Evolutionary conservation across 2,888 invertebrate genomes (phyloP), one percentile per base, ranked within the genome.

Genomic region (Amorpha juglandis): DNA sequence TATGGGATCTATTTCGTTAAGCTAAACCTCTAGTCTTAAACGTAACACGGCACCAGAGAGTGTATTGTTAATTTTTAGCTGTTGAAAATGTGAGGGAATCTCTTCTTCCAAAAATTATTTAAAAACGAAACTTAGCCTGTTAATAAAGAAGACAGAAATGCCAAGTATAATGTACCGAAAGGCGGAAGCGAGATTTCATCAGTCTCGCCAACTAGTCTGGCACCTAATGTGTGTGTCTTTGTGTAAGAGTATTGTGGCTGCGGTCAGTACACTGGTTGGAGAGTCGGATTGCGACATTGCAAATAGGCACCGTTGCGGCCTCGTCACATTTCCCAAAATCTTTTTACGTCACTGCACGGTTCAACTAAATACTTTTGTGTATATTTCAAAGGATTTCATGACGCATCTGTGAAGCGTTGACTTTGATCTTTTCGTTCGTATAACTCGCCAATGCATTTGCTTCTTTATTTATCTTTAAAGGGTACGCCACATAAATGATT

Each of bases 181-280:
- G 58, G 58, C 58, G 58, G 58, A 42, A 58, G 42, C 42, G 42
- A 58, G 58, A 58, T 58, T 58, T 58, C 58, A 58, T 58, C 58
- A 58, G 58, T 58, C 38, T 58, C 42, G 58, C 58, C 58, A 58
- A 58, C 58, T 19, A 58, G 58, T 42, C 58, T 42, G 38, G 42
- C 42, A 27, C 27, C 27, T 27, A 38, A 42, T 19, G 58, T 16
- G 35, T 38, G 16, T 58, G 58, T 58, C 42, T 58, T 58, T 58
- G 58, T 58, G 38, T 14, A 52, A 27, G 52, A 9, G 52, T 52
- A 52, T 42, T 38, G 58, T 19, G 38, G 19, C 58, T 58, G 58
- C 58, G 58, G 58, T 58, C 58, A 42, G 58, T 42, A 38, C 38
- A 19, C 38, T 42, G 58, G 58, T 42, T 38, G 58, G 58, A 58